Conservation (phyloP, 1,140 invertebrate genomes). For the Drosophila hydei region DNA sequence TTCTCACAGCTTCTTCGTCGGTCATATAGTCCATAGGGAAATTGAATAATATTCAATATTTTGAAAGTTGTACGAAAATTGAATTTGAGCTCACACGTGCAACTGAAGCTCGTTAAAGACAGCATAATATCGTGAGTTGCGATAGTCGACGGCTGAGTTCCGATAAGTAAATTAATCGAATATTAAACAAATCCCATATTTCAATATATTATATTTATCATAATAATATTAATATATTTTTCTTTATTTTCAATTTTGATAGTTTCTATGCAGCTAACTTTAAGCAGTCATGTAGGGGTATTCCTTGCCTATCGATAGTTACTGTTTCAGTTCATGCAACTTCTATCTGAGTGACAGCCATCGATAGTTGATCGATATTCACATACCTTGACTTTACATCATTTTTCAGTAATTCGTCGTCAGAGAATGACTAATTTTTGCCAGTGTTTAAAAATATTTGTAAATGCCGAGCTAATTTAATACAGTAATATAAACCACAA, state of each 20-base stretch:
- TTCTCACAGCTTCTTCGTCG: conserved; percentile 25
- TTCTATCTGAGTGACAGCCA: background rate
- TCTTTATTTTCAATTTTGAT: background rate
- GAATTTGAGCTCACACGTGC: conserved; percentile 50
- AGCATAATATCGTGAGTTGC: background rate
- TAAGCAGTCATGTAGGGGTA: background rate
- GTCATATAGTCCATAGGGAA: conserved; percentile 25
- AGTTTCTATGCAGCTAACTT: background rate
- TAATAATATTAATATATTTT: too few relatives aligned
- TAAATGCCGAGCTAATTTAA: conserved; percentile 73
- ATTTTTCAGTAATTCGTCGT: conserved; percentile 63
- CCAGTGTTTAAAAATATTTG: conserved; percentile 73
- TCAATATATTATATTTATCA: too few relatives aligned
- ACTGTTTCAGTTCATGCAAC: background rate
- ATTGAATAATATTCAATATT: background rate
- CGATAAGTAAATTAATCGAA: conserved; percentile 10
- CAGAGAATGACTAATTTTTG: conserved; percentile 76
- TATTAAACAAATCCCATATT: too few relatives aligned
- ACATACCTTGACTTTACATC: conserved; percentile 37
- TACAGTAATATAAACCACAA: conserved; percentile 52
- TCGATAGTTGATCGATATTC: conserved; percentile 23
- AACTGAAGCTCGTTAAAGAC: conserved; percentile 14
- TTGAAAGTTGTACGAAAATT: conserved; percentile 8
- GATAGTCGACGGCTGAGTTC: background rate
- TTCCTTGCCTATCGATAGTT: background rate